Base-by-base conservation (phyloP, 2,888 invertebrate genomes). In the Drosophila formosana region DNA sequence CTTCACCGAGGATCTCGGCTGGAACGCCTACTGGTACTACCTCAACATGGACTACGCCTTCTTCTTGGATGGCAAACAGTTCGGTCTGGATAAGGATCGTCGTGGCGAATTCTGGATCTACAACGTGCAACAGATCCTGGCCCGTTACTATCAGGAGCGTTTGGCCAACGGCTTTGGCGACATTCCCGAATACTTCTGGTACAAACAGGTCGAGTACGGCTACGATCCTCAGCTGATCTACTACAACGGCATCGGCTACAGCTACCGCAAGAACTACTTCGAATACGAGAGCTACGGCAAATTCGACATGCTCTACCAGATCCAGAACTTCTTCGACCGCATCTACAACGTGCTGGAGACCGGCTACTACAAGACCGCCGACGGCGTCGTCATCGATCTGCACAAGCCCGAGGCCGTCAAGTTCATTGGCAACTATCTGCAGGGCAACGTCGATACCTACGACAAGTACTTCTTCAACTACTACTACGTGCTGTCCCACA, bases 141-240 rank as follows among this genome's bases (percentile, higher is more conserved):
- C 95, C 67, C 95, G 95, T 86, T 96, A 95, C 93, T 94, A 95
- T 85, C 91, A 95, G 87, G 96, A 96, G 88, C 95, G 96, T 91
- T 92, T 95, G 61, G 93, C 95, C 34, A 94, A 95, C 77, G 94
- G 94, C 23, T 85, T 95, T 68, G 94, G 94, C 11, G 94, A 94
- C 47, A 94, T 95, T 72, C 93, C 94, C 5, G 93, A 94, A 32
- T 92, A 95, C 72, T 92, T 93, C 78, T 94, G 93, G 93, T 90
- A 93, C 83, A 85, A 92, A 37, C 91, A 93, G 39, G 89, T 94
- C 55, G 89, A 93, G 58, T 91, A 93, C 51, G 93, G 94, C 34
- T 95, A 94, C 78, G 93, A 95, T 84, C 94, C 96, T 8, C 93
- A 93, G 89, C 91, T 94, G 83, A 93, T 94, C 52, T 94, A 94